Percentiles rank a stretch among this genome's conserved stretches.
These are phyloP conservation scores for Nycticebus coucang DNA, from an alignment of 2,113 vertebrate genomes.

Conservation along the genomic window DNA sequence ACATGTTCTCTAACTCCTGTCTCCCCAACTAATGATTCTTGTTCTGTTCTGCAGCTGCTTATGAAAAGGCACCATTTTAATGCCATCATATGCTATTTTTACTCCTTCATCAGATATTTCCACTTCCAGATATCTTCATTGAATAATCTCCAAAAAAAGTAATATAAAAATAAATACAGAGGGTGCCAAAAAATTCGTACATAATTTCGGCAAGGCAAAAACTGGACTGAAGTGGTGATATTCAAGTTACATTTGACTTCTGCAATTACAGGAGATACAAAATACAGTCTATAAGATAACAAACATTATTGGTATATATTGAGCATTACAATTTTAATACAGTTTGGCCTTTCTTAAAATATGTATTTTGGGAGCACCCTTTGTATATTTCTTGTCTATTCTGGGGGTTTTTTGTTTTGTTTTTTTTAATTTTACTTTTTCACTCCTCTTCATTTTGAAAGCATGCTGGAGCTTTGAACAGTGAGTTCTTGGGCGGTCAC, in stretches of 20 bases:
- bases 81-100: slow-evolving; percentile 58
- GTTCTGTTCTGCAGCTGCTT: slow-evolving; percentile 36
- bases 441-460: neutral
- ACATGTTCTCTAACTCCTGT: neutral
- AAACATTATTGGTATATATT: too few species aligned
- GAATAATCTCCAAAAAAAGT: slow-evolving; percentile 37
- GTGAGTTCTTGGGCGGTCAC: too few species aligned
- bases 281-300: too few species aligned
- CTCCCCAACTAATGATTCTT: slow-evolving; percentile 49
- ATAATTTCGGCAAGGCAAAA: too few species aligned
- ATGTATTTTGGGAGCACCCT: too few species aligned
- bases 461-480: too few species aligned
- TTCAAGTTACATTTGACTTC: too few species aligned
- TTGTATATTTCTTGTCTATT: neutral
- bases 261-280: too few species aligned
- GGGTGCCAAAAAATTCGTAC: too few species aligned
- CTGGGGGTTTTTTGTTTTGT: neutral
- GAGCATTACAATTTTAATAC: too few species aligned
- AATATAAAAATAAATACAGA: slow-evolving; percentile 60
- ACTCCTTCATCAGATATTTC: slow-evolving; percentile 50
- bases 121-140: slow-evolving; percentile 40
- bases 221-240: too few species aligned
- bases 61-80: slow-evolving; percentile 42
- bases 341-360: too few species aligned
- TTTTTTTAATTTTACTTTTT: slow-evolving; percentile 2